Base-by-base conservation (phyloP, 2,888 invertebrate genomes). In the Argyra leucocephala region DNA sequence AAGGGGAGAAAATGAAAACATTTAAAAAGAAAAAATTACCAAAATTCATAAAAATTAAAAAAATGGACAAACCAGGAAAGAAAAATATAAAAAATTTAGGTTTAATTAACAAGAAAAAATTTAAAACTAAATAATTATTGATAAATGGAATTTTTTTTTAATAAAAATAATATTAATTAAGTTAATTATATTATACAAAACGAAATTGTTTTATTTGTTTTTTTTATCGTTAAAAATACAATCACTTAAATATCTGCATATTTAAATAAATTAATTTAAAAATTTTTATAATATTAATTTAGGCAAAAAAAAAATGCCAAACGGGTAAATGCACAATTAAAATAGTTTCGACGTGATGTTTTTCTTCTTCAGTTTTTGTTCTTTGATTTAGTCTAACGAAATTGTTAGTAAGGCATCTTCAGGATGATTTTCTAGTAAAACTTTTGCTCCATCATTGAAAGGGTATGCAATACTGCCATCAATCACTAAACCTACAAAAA, bases 381-480 rank as follows among this genome's bases (percentile, higher is more conserved):
- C 31, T 31, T 31, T 26, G 7, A 15, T 48, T 48, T 48, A 48
- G 15, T 48, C 48, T 48, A 48, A 18, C 36, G 74, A 73, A 67
- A 93, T 87, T 3, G 96, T 95, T 77, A 91, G 84, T 0, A 99
- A 82, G 0, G 93, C 88, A 78, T 98, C 96, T 75, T 93, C 90
- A 0, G 92, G 91, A 70, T 87, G 83, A 31, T 91, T 87, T 80
- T 95, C 92, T 18, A 99, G 80, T 10, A 88, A 77, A 0, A 92
- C 96, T 69, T 89, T 85, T 0, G 95, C 89, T 1, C 98, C 98
- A 75, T 95, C 93, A 79, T 96, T 97, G 80, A 98, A 99, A 0
- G 89, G 87, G 75, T 93, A 93, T 0, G 93, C 92, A 21, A 95
- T 88, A 69, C 96, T 93, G 26, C 99, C 98, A 78, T 99, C 99